Evolutionary conservation across 2,888 invertebrate species (phyloP), one percentile per base, ranked within the genome.

Genomic region (Lasioglossum calceatum): DNA sequence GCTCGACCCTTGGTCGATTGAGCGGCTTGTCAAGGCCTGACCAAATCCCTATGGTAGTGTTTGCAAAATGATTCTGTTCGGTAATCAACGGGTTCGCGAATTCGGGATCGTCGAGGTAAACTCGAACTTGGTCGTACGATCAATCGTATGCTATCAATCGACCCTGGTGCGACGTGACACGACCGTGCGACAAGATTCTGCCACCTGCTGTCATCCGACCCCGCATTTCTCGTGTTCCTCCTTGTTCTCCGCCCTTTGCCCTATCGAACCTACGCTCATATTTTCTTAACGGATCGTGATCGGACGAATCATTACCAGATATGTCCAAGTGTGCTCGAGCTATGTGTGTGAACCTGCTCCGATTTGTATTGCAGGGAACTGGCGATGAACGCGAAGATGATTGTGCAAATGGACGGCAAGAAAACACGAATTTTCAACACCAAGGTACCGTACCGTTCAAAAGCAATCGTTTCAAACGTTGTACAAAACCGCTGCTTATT

Each of bases 361-460:
- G 86, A 90, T 91, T 92, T 95, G 94, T 95, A 93, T 97, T 96
- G 36, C 96, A 98, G 98, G 96, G 98, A 98, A 96, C 96, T 96
- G 93, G 98, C 98, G 94, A 97, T 98, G 97, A 97, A 97, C 92
- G 97, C 98, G 70, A 97, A 97, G 95, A 96, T 97, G 92, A 98
- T 98, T 94, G 97, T 98, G 93, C 97, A 98, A 96, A 98, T 98
- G 98, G 97, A 97, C 93, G 97, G 97, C 77, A 98, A 98, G 96
- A 97, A 97, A 93, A 98, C 98, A 77, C 96, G 97, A 89, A 96
- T 98, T 90, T 96, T 97, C 84, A 97, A 98, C 93, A 97, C 97
- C 89, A 98, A 98, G 97, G 97, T 97, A 90, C 14, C 7, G 61
- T 50, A 72, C 19, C 47, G 19, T 64, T 81, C 77, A 16, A 81